Evolutionary conservation across 2,113 vertebrate species (phyloP).

Genomic region (Barbus barbus): DNA sequence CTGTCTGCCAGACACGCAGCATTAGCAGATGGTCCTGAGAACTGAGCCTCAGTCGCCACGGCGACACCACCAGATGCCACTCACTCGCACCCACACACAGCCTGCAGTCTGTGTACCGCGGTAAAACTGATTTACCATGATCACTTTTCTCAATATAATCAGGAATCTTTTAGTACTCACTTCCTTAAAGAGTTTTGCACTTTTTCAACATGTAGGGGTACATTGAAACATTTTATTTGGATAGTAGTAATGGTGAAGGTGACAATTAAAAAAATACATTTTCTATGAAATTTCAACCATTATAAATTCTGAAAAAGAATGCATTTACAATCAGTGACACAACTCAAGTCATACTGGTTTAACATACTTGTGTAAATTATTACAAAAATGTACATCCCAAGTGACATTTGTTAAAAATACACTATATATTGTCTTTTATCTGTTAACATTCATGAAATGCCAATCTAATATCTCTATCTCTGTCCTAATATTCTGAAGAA

Average conservation of each 20-base stretch:
- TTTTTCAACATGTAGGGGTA: not conserved
- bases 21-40: slow-evolving; percentile 53
- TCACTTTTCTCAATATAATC: not conserved
- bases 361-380: too few species aligned
- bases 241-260: not conserved
- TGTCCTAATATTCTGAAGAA: too few species aligned
- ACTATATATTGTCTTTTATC: too few species aligned
- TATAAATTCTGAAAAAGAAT: not conserved
- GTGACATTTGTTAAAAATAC: too few species aligned
- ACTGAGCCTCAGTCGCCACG: slow-evolving; percentile 26
- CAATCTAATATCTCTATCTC: too few species aligned
- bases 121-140: slow-evolving; percentile 3
- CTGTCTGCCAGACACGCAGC: slow-evolving; percentile 48
- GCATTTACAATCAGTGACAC: too few species aligned
- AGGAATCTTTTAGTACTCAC: not conserved
- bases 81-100: slow-evolving; percentile 22
- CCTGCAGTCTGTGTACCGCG: slow-evolving; percentile 1
- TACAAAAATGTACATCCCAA: too few species aligned
- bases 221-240: not conserved
- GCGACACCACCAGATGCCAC: slow-evolving; percentile 25
- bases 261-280: not conserved
- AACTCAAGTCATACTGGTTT: too few species aligned
- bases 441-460: too few species aligned
- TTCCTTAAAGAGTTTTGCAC: not conserved
- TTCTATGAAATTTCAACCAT: not conserved